phyloP scores from a whole-genome alignment of 2,113 vertebrate genomes.

The Trematocara macrostoma region DNA sequence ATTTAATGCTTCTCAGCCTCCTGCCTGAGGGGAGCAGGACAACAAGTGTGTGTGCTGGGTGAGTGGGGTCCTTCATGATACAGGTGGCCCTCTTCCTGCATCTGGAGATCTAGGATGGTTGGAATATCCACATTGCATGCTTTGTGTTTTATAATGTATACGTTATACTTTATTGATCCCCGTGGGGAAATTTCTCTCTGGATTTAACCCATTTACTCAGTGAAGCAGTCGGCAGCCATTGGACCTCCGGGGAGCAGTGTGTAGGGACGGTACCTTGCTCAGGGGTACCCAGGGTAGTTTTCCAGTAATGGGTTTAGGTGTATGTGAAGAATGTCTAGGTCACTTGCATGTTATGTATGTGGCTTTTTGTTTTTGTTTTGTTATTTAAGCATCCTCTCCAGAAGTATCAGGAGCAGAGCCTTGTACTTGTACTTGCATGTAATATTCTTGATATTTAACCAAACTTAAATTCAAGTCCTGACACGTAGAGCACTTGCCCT shows the following conservation, averaged over 20 bases:
- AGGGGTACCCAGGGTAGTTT: not conserved
- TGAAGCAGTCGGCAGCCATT: too few species aligned
- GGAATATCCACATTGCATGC: too few species aligned
- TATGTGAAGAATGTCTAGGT: not conserved
- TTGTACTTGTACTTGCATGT: not conserved
- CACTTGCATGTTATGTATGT: fast-evolving
- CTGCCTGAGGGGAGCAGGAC: not conserved
- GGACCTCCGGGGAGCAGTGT: too few species aligned
- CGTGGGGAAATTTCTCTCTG: too few species aligned
- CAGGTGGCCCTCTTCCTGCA: too few species aligned
- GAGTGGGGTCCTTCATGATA: too few species aligned
- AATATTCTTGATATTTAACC: not conserved
- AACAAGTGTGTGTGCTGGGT: not conserved
- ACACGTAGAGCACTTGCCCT: not conserved
- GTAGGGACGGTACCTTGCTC: not conserved
- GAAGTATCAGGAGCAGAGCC: not conserved
- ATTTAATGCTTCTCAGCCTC: not conserved
- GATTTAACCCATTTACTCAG: too few species aligned
- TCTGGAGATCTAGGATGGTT: too few species aligned
- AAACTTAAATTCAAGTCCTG: not conserved
- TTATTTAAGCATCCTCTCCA: not conserved
- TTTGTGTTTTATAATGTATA: too few species aligned
- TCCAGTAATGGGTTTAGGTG: not conserved
- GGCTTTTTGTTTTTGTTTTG: not conserved
- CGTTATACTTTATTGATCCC: too few species aligned